These are phyloP conservation scores for Caenorhabditis parvicauda DNA, from an alignment of 2,888 invertebrate species.

Conservation along the genomic window DNA sequence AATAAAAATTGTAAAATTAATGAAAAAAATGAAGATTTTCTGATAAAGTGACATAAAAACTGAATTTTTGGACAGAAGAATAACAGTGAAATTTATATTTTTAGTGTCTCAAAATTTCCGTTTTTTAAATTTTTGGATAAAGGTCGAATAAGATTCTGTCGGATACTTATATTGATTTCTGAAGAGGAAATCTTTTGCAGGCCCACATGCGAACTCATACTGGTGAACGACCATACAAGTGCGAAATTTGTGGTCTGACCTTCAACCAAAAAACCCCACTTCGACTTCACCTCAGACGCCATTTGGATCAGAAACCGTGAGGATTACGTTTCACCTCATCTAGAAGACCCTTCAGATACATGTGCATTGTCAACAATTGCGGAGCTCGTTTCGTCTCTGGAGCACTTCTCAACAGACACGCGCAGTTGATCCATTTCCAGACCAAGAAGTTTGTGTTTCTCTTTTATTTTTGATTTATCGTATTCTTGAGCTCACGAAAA, in stretches of 20 bases:
- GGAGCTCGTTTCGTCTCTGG: slow-evolving; percentile 35
- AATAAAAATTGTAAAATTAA: not conserved
- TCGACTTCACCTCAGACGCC: slow-evolving; percentile 49
- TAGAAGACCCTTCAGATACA: slow-evolving; percentile 1
- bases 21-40: not conserved
- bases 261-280: slow-evolving; percentile 53
- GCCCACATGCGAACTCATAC: slow-evolving; percentile 55
- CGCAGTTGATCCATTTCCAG: slow-evolving; percentile 37
- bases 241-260: slow-evolving; percentile 47
- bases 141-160: not conserved
- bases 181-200: no score
- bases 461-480: no score
- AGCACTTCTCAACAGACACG: slow-evolving; percentile 45
- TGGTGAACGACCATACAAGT: slow-evolving; percentile 50
- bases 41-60: no score
- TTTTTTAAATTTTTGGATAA: no score
- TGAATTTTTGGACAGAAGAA: no score
- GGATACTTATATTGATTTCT: not conserved
- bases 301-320: slow-evolving; percentile 41
- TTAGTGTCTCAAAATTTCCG: no score
- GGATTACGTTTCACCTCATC: not conserved
- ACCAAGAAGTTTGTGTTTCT: slow-evolving; percentile 26
- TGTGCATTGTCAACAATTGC: slow-evolving; percentile 32
- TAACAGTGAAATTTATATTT: no score
- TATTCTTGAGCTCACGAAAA: no score